Percentiles rank a stretch among this genome's conserved stretches.
phyloP scores from a whole-genome alignment of 2,888 invertebrate genomes.

The Nemoura dubitans region DNA sequence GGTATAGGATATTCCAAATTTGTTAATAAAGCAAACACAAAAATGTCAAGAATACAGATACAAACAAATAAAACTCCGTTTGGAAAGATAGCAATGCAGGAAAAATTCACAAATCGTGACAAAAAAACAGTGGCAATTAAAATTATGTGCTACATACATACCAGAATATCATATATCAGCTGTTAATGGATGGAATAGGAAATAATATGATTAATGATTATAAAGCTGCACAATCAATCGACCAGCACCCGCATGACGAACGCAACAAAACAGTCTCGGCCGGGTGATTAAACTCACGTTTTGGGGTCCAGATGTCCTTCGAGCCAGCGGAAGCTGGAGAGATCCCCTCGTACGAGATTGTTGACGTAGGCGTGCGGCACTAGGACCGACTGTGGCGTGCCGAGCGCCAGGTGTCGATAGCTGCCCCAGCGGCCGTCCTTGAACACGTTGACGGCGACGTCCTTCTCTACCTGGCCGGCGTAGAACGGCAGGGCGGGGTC shows the following conservation, averaged over 20 bases:
- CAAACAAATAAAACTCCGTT: no score
- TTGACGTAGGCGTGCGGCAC: slow-evolving; percentile 80
- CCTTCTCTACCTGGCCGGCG: slow-evolving; percentile 71
- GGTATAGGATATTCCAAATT: no score
- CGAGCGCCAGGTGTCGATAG: slow-evolving; percentile 81
- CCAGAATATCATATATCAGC: no score
- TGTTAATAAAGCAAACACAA: no score
- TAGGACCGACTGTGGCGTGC: slow-evolving; percentile 61
- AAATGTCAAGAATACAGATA: no score
- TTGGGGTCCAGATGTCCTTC: slow-evolving; percentile 67
- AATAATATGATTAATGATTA: no score
- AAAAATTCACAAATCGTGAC: neutral
- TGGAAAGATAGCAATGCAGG: slow-evolving; percentile 3
- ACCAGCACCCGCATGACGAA: no score
- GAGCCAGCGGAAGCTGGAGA: slow-evolving; percentile 86
- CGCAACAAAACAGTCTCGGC: no score
- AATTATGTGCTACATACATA: no score
- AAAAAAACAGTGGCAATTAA: no score
- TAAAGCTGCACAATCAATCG: no score
- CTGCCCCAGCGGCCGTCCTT: slow-evolving; percentile 78
- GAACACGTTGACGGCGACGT: slow-evolving; percentile 82
- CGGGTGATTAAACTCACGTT: neutral
- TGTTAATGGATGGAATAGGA: no score
- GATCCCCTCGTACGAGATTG: slow-evolving; percentile 81
- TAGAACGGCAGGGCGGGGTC: slow-evolving; percentile 72